Base-by-base conservation (phyloP, 2,888 invertebrate species). In the Drosophila borealis region DNA sequence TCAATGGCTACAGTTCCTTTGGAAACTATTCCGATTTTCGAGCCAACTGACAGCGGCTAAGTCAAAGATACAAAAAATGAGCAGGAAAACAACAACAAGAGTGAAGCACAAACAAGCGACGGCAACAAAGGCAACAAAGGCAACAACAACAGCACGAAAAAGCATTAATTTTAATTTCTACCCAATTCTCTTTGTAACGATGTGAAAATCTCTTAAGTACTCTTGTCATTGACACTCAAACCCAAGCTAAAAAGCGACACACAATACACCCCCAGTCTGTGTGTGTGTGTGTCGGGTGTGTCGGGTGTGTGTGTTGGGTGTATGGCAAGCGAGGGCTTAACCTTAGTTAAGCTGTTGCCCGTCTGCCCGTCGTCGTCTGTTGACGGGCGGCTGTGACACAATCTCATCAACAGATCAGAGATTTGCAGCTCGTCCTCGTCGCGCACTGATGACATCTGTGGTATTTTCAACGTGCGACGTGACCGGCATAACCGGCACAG, bases 201-300 rank as follows among this genome's bases (percentile, higher is more conserved):
- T 90, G 90, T 90, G 90, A 82, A 90, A 90, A 91, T 91, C 91
- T 90, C 84, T 91, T 90, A 90, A 91, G 91, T 88, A 89, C 91
- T 90, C 86, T 87, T 87, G 86, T 87, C 86, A 89, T 89, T 87
- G 85, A 86, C 85, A 86, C 85, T 88, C 88, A 89, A 75, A 89
- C 89, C 88, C 64, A 44, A 36, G 41, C 46, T 46, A 11, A 67
- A 41, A 55, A 25, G 36, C 54, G 48, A 69, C 70, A 51, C 46
- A 67, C 63, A 62, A 65, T 39, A 63, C 48, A 48, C 33, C 44
- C 59, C 46, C 51, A 51, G 39, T 41, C 13, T 36, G 45, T 36
- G 45, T 60, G 55, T 57, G 46, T 61, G 46, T 44, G 41, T 36
- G 51, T 36, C n/a, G n/a, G n/a, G 56, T 36, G 41, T 46, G 55